Base-by-base conservation (phyloP, 2,797 vertebrate species). In the Menidia menidia region DNA sequence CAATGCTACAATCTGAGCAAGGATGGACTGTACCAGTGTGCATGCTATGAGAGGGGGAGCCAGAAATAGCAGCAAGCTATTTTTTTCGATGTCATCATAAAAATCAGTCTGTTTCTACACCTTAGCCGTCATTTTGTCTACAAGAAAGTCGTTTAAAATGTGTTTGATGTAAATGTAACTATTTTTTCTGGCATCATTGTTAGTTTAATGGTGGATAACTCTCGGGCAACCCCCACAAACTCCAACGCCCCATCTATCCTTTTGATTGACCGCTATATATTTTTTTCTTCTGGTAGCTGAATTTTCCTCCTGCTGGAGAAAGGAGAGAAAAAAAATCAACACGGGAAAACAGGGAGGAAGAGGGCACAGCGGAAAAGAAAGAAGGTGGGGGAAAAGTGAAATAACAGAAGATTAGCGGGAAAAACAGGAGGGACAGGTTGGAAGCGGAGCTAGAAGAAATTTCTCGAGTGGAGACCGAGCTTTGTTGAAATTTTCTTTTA, bases 211-310 rank as follows among this genome's bases (percentile, higher is more conserved):
- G 10, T 2, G 2, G 3, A 3, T 14, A 69, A 77, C 41, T 82
- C 65, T 43, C 4, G 1, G 2, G 8, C 2, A 57, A 18, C 81
- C 85, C 88, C 81, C 74, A 58, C 39, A 73, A 76, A 71, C 61
- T 82, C 51, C 66, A 42, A 61, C 33, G 45, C 25, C 42, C 75
- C 80, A 14, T 62, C 70, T 64, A 67, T 65, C 53, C 52, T 66
- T 84, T 87, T 92, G 90, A 94, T 92, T 92, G 94, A 93, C 90
- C 71, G 90, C 85, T 91, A 88, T 88, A 85, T 90, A 91, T 81
- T 75, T 75, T 84, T 76, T 69, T 54, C 42, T 15, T 56, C 61
- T 16, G 50, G 25, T 59, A 66, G 80, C 83, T 70, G 75, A 81
- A 69, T 87, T 79, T 84, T 85, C 77, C 82, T 91, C 79, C 84